A percentile compares a stretch with the other conserved stretches of the same genome.
These are phyloP conservation scores for Bombyx mori DNA, from an alignment of 1,140 invertebrate species.

Conservation along the genomic window DNA sequence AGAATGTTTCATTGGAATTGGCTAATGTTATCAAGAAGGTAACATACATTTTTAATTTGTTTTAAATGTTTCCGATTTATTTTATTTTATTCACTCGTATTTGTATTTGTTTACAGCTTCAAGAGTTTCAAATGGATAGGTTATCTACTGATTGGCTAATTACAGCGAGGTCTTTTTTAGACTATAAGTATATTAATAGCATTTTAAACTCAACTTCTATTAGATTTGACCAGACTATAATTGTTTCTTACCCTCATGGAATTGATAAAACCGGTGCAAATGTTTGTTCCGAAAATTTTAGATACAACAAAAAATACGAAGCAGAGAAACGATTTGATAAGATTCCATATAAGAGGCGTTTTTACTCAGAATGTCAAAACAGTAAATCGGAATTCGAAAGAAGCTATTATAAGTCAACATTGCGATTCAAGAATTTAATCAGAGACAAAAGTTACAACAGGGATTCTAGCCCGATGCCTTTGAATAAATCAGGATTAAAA, in stretches of 20 bases:
- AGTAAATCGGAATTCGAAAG: constrained; percentile 28
- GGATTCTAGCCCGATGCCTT: constrained; percentile 17
- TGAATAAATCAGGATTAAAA: constrained; percentile 33
- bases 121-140: constrained; percentile 35
- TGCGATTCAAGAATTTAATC: constrained; percentile 36
- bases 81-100: too few relatives aligned
- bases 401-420: constrained; percentile 35
- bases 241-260: constrained; percentile 30
- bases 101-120: constrained; percentile 31
- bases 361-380: constrained; percentile 3
- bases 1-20: constrained; percentile 24
- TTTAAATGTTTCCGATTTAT: too few relatives aligned
- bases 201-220: constrained; percentile 43
- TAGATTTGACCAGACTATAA: constrained; percentile 53
- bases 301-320: constrained; percentile 22
- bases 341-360: too few relatives aligned
- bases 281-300: constrained; percentile 41
- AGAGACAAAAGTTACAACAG: constrained; percentile 31
- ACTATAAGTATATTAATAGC: constrained; percentile 33
- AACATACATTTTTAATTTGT: constrained; percentile 1
- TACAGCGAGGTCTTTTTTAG: constrained; percentile 28
- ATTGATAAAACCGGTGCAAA: constrained; percentile 8
- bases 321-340: neutral
- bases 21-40: constrained; percentile 36
- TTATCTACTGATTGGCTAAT: constrained; percentile 52